These are phyloP conservation scores for Cliona cf. orientalis DNA, from an alignment of 37 sponge, comb jelly and placozoan species.

Conservation along the genomic window DNA sequence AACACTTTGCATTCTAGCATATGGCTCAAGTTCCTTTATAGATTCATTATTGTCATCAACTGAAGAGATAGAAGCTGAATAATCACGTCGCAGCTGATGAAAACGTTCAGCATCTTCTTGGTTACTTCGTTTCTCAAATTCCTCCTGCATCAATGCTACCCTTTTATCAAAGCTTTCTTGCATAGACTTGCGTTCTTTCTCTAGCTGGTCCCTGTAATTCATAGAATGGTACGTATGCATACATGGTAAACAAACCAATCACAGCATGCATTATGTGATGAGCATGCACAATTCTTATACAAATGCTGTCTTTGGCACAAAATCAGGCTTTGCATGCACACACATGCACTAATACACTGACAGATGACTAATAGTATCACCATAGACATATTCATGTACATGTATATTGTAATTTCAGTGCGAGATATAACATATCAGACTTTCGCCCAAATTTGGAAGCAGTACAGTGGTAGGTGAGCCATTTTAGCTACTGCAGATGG, in stretches of 20 bases:
- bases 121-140: conserved; percentile 48
- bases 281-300: too few species aligned
- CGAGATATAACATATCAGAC: too few species aligned
- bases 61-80: neutral
- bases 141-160: conserved; percentile 21
- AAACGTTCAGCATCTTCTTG: conserved; percentile 29
- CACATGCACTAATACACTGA: neutral
- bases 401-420: too few species aligned
- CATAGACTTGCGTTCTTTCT: conserved; percentile 34
- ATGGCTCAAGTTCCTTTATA: neutral
- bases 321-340: neutral
- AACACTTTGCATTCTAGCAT: too few species aligned
- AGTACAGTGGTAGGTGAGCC: too few species aligned
- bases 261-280: too few species aligned
- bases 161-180: conserved; percentile 56
- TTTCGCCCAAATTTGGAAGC: too few species aligned
- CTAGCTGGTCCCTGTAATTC: conserved; percentile 4
- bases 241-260: conserved; percentile 1
- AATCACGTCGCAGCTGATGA: conserved; percentile 42
- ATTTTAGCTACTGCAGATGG: too few species aligned
- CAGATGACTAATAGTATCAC: too few species aligned
- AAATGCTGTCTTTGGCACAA: too few species aligned
- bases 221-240: neutral
- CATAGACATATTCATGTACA: too few species aligned
- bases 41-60: neutral